Conservation (phyloP, 1,140 invertebrate species). For the Philopotamus ludificatus region DNA sequence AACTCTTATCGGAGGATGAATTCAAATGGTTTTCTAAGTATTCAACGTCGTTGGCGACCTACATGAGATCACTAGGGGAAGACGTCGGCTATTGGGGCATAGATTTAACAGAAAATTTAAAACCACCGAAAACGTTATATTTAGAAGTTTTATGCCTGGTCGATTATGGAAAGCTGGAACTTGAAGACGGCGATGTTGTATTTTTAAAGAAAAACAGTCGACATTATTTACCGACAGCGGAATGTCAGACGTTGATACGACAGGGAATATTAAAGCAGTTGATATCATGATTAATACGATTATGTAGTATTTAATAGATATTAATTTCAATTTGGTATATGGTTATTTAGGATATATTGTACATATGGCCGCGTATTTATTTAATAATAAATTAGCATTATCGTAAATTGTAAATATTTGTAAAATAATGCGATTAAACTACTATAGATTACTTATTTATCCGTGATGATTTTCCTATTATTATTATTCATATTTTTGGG, state of each 20-base stretch:
- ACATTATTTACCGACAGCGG: slow-evolving; percentile 83
- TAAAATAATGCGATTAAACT: too few species aligned
- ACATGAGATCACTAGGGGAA: slow-evolving; percentile 85
- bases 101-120: slow-evolving; percentile 85
- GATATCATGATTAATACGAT: slow-evolving; percentile 42
- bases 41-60: slow-evolving; percentile 80
- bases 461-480: too few species aligned
- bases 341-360: not conserved
- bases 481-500: too few species aligned
- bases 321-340: slow-evolving; percentile 37
- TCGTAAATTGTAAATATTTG: too few species aligned
- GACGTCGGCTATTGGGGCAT: slow-evolving; percentile 69
- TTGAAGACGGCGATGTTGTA: slow-evolving; percentile 88
- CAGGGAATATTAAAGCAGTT: slow-evolving; percentile 90
- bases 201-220: slow-evolving; percentile 89
- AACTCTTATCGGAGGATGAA: slow-evolving; percentile 79
- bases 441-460: too few species aligned
- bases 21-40: slow-evolving; percentile 86
- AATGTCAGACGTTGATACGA: slow-evolving; percentile 88
- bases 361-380: not conserved
- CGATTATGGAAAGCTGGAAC: slow-evolving; percentile 92
- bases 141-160: slow-evolving; percentile 87
- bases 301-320: slow-evolving; percentile 42
- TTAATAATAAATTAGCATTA: not conserved
- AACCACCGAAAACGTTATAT: slow-evolving; percentile 89